A percentile compares a stretch with the other conserved stretches of the same genome.
phyloP scores from a whole-genome alignment of 2,888 invertebrate genomes.

The Drosophila maculinotata region DNA sequence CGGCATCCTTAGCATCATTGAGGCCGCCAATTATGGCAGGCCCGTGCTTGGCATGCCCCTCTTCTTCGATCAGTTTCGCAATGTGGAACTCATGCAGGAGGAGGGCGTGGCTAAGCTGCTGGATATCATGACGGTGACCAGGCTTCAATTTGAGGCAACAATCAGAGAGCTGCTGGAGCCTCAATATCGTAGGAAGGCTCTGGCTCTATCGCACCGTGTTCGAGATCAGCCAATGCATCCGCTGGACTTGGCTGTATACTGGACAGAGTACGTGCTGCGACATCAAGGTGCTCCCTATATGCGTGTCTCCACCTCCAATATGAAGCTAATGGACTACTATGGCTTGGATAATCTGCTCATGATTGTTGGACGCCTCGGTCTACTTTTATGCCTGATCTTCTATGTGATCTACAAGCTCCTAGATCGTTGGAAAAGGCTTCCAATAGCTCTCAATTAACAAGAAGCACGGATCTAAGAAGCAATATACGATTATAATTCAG shows the following conservation, averaged over 20 bases:
- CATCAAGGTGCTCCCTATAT: constrained; percentile 83
- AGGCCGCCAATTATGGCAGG: constrained; percentile 85
- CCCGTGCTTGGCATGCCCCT: constrained; percentile 86
- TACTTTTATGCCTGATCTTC: constrained; percentile 7
- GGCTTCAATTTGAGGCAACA: constrained; percentile 61
- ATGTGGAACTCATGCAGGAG: constrained; percentile 83
- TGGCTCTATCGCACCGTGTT: constrained; percentile 66
- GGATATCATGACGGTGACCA: constrained; percentile 79
- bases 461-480: no score
- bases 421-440: neutral
- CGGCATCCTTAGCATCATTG: constrained; percentile 85
- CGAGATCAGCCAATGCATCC: constrained; percentile 81
- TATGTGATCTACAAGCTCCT: constrained; percentile 31
- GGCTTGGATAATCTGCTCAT: constrained; percentile 68
- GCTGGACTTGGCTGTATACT: constrained; percentile 77
- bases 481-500: neutral
- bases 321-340: constrained; percentile 78
- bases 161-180: constrained; percentile 63
- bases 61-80: constrained; percentile 86
- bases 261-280: constrained; percentile 82
- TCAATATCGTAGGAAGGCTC: constrained; percentile 46
- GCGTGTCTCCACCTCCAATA: constrained; percentile 70
- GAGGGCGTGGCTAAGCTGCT: constrained; percentile 74
- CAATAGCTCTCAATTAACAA: neutral
- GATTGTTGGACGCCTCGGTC: constrained; percentile 42